Conservation (phyloP, 2,797 vertebrate species). For the Tamandua tetradactyla region DNA sequence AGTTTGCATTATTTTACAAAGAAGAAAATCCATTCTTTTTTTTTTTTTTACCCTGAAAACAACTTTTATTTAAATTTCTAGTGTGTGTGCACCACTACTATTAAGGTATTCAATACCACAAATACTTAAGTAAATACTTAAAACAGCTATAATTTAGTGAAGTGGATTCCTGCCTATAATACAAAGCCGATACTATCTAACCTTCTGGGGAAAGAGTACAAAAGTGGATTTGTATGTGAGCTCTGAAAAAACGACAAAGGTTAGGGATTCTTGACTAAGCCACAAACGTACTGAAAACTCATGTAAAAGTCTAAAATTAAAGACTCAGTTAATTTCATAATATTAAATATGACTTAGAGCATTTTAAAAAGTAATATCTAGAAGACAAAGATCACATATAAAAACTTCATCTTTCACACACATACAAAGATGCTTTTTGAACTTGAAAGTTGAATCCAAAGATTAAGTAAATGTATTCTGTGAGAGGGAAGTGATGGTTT, state of each 20-base stretch:
- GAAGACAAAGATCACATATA: conserved; percentile 18
- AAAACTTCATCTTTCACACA: conserved; percentile 20
- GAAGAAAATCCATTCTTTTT: not conserved
- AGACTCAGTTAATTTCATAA: not conserved
- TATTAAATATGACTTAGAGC: not conserved
- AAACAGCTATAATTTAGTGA: conserved; percentile 36
- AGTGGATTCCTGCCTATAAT: conserved; percentile 4
- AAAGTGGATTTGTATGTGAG: not conserved
- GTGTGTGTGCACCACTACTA: not conserved
- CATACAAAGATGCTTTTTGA: not conserved
- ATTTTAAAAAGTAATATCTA: conserved; percentile 18
- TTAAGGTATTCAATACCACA: not conserved
- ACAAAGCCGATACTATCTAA: not conserved
- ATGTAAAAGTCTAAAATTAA: not conserved
- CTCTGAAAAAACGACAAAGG: conserved; percentile 36
- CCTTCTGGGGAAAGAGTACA: not conserved
- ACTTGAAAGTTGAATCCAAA: not conserved
- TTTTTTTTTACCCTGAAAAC: not conserved
- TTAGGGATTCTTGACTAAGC: not conserved
- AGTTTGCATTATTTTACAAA: conserved; percentile 27
- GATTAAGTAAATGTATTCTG: not conserved
- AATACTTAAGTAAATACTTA: conserved; percentile 46
- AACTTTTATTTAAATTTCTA: conserved; percentile 51
- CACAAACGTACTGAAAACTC: not conserved
- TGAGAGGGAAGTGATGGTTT: not conserved